Conservation (phyloP, 2,888 invertebrate genomes). For the Scaeva pyrastri region DNA sequence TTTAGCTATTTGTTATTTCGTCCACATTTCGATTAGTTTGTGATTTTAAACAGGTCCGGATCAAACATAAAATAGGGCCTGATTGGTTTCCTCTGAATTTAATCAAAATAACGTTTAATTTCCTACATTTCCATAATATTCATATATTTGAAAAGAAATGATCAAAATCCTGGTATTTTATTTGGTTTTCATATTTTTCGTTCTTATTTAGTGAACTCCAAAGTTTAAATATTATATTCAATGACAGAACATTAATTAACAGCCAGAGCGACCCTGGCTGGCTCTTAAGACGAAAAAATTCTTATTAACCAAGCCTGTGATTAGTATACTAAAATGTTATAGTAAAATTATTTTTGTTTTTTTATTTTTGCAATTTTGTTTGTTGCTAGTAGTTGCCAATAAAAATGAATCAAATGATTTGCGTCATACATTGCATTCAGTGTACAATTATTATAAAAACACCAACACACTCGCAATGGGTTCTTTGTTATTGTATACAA, state of each 20-base stretch:
- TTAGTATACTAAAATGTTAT: slow-evolving; percentile 41
- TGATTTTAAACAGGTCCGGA: neutral
- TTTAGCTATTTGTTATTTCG: neutral
- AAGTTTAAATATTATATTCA: too few species aligned
- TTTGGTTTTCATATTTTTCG: too few species aligned
- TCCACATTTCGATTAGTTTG: slow-evolving; percentile 32
- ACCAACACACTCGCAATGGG: neutral
- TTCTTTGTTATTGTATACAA: slow-evolving; percentile 4
- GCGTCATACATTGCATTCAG: slow-evolving; percentile 14
- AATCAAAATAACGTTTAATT: too few species aligned
- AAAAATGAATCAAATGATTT: slow-evolving; percentile 30
- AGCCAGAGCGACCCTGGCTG: neutral
- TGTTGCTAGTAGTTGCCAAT: neutral
- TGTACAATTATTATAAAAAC: neutral
- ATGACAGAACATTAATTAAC: too few species aligned
- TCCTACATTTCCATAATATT: too few species aligned
- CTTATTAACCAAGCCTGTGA: slow-evolving; percentile 47
- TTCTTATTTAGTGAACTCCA: too few species aligned
- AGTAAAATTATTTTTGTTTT: slow-evolving; percentile 11
- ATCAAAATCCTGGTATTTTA: too few species aligned
- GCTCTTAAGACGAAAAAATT: slow-evolving; percentile 39
- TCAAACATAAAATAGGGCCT: neutral
- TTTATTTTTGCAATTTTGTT: slow-evolving; percentile 7
- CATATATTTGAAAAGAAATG: too few species aligned
- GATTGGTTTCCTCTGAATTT: too few species aligned